Base-by-base conservation (phyloP, 2,888 invertebrate genomes). In the Chloromyia formosa region DNA sequence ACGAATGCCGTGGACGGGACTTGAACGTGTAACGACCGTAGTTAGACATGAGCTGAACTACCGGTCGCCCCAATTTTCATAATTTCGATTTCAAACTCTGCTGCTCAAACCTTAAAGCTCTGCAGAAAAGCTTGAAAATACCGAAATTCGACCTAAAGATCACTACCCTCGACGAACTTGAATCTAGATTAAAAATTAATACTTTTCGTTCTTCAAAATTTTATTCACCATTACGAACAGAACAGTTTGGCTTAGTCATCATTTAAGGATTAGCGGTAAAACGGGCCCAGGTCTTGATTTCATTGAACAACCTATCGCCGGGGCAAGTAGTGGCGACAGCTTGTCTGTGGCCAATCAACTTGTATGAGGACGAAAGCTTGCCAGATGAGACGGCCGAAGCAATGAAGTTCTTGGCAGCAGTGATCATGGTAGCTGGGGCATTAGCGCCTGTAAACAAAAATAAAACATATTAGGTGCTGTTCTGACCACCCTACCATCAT, bases 271-370 rank as follows among this genome's bases (percentile, higher is more conserved):
- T 18, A n/a, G 80, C 80, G 79, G 77, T 81, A 83, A 83, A 82
- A 79, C 82, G 79, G 42, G 82, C 54, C 84, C 83, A 83, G 45
- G 79, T 80, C 66, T 80, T 80, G 71, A 83, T 83, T 79, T 83
- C 82, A 53, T 77, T 78, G 78, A 80, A 83, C 77, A 83, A 75
- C 22, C 82, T 83, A 74, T 79, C 83, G 75, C 84, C 83, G 35
- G 84, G 83, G 77, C 83, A 83, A 64, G 83, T 82, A 40, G 83
- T 83, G 35, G 81, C 76, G 66, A 82, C 79, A 0, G 82, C 81
- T 78, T 83, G 83, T 27, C 83, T 81, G 78, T 83, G 83, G 14
- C 83, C 83, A 60, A 82, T 81, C 54, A 83, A 73, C 2, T 73
- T 82, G 69, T 83, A 83, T 20, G 78, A 80, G 16, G 80, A 78